Base-by-base conservation (phyloP, 2,888 invertebrate genomes). In the Elmis aenea region DNA sequence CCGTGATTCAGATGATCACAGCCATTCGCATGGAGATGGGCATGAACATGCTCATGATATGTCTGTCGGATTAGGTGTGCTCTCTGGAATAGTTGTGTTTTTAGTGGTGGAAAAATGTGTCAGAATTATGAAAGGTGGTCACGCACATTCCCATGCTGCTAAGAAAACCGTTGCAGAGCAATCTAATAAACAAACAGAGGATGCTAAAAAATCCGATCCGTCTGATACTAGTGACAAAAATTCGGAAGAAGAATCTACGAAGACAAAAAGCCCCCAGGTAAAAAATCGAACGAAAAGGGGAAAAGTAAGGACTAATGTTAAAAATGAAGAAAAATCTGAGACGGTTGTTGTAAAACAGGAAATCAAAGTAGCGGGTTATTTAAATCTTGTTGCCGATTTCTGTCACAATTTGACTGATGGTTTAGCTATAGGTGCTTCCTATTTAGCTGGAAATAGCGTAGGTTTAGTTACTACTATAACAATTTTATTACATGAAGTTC, bases 361-460 rank as follows among this genome's bases (percentile, higher is more conserved):
- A 32, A 82, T 90, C 30, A 82, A 86, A 68, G 85, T 92, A 8
- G 80, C 91, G 18, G 95, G 95, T 2, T 99, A 96, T 65, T 74
- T 99, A 45, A 99, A 99, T 70, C 72, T 99, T 48, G 96, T 91
- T 31, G 99, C 99, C 18, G 99, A 99, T 68, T 96, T 96, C 66
- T 83, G 93, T 8, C 99, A 99, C 66, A 99, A 99, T 70, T 96
- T 99, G 61, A 99, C 99, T 6, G 99, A 99, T 75, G 99, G 99
- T 12, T 72, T 99, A 42, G 99, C 99, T 12, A 97, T 99, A 62
- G 99, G 99, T 29, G 97, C 97, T 1, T 96, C 96, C 1, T 97
- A 85, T 66, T 77, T 96, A 57, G 94, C 92, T 39, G 95, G 96
- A 6, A 81, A 85, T 54, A 86, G 76, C 52, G 77, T 91, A 57